A percentile compares a stretch with the other conserved stretches of the same genome.
phyloP scores from a whole-genome alignment of 2,797 vertebrate genomes.

The Iguana delicatissima region DNA sequence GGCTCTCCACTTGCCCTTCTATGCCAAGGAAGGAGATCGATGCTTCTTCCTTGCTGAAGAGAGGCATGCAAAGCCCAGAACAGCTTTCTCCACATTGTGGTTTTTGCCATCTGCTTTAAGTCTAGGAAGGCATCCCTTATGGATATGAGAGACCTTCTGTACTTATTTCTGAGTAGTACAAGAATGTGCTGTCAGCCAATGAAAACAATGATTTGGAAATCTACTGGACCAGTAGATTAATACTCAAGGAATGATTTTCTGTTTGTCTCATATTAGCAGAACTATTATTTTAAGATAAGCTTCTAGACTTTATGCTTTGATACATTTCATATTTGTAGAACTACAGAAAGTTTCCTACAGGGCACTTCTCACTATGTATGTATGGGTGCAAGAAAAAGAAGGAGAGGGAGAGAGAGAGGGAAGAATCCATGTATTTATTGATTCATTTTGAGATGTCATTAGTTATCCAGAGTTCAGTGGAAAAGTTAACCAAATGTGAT shows the following conservation, averaged over 20 bases:
- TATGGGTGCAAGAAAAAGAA: background rate
- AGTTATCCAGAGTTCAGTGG: background rate
- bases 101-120: no score
- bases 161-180: background rate
- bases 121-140: no score
- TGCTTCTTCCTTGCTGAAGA: no score
- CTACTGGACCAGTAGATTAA: background rate
- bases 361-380: background rate
- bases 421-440: no score
- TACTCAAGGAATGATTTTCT: background rate
- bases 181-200: background rate
- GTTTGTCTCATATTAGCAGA: background rate
- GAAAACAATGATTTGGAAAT: background rate
- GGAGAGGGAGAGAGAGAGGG: no score
- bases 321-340: background rate
- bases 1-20: no score
- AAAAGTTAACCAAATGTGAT: background rate
- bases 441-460: background rate
- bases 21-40: no score
- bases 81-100: no score
- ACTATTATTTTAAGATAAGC: background rate
- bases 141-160: no score
- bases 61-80: no score
- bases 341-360: background rate
- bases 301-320: background rate